phyloP scores from a whole-genome alignment of 1,140 invertebrate species.

The Eueides isabella region DNA sequence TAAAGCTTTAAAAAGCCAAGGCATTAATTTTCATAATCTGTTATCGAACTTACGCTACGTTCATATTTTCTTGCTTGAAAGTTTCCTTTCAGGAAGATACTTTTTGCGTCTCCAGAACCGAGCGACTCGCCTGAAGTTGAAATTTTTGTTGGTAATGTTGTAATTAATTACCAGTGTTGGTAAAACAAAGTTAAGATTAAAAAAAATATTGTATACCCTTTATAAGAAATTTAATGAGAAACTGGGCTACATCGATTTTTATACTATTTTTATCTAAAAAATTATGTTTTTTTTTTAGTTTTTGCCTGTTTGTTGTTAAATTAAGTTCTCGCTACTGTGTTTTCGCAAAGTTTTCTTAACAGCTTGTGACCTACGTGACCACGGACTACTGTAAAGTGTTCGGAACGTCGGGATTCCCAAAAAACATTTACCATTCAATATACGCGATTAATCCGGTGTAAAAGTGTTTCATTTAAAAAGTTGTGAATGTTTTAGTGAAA shows the following conservation, averaged over 20 bases:
- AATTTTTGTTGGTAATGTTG: slow-evolving; percentile 10
- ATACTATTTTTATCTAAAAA: background rate
- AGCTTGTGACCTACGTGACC: too few species aligned
- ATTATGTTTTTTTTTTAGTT: too few species aligned
- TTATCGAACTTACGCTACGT: background rate
- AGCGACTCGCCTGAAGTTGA: background rate
- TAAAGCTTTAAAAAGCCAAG: background rate
- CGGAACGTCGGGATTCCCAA: too few species aligned
- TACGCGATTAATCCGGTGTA: too few species aligned
- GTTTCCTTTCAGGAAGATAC: slow-evolving; percentile 8
- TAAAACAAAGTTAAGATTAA: background rate
- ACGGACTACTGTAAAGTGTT: too few species aligned
- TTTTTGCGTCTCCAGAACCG: background rate
- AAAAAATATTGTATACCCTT: background rate
- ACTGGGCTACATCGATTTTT: background rate
- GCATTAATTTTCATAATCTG: slow-evolving; percentile 9
- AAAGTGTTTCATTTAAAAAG: too few species aligned
- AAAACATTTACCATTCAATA: too few species aligned
- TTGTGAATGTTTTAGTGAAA: too few species aligned
- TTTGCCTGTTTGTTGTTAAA: too few species aligned
- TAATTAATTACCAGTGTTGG: slow-evolving; percentile 8
- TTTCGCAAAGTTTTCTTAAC: too few species aligned
- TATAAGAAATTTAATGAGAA: background rate
- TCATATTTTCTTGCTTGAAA: slow-evolving; percentile 4
- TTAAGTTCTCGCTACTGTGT: too few species aligned